These are phyloP conservation scores for Sinocyclocheilus grahami DNA, from an alignment of 2,113 vertebrate species.

Conservation along the genomic window DNA sequence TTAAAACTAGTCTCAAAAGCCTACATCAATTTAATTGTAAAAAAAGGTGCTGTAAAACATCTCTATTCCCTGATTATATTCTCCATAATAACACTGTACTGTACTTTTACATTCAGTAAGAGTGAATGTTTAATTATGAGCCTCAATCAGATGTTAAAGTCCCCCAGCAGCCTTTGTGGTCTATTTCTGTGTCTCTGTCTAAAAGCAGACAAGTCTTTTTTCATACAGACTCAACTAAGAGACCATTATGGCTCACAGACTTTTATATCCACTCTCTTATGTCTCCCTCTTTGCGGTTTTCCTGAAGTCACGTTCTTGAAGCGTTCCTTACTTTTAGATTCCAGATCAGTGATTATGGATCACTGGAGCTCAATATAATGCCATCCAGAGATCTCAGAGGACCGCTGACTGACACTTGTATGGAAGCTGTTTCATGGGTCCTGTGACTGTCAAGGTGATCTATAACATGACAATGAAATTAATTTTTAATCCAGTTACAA, in stretches of 20 bases:
- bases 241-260: neutral
- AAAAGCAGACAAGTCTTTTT: neutral
- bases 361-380: slow-evolving; percentile 19
- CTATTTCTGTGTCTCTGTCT: neutral
- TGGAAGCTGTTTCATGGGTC: neutral
- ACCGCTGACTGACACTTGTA: neutral
- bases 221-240: neutral
- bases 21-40: neutral
- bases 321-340: neutral
- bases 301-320: neutral
- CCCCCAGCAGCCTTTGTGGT: slow-evolving; percentile 9
- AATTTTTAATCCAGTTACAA: neutral
- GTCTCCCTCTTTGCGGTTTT: slow-evolving; percentile 15
- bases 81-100: neutral
- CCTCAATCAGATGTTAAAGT: neutral
- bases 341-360: neutral
- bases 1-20: neutral
- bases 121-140: slow-evolving; percentile 28
- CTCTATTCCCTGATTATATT: neutral
- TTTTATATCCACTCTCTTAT: slow-evolving; percentile 21
- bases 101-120: neutral
- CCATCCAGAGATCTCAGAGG: slow-evolving; percentile 1
- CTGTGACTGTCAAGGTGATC: neutral
- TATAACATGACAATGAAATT: neutral
- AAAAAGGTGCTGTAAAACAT: neutral